These are phyloP conservation scores for Notodonta ziczac DNA, from an alignment of 2,888 invertebrate genomes.

Conservation along the genomic window DNA sequence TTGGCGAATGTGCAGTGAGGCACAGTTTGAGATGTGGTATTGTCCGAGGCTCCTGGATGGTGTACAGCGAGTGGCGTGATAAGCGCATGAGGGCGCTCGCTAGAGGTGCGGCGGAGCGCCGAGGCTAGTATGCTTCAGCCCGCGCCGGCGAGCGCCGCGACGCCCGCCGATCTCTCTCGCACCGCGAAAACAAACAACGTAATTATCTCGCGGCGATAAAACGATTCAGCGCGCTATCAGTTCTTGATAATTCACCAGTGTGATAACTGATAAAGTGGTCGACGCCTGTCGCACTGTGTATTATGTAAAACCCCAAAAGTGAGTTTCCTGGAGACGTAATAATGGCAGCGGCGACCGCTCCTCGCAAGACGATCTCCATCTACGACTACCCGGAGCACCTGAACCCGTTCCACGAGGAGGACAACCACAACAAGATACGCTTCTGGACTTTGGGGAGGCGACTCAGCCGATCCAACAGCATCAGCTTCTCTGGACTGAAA, in stretches of 20 bases:
- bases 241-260: slow-evolving; percentile 71
- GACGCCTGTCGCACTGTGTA: slow-evolving; percentile 64
- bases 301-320: slow-evolving; percentile 75
- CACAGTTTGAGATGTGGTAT: slow-evolving; percentile 16
- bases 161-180: slow-evolving; percentile 41
- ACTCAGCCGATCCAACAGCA: slow-evolving; percentile 84
- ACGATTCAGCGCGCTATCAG: slow-evolving; percentile 71
- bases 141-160: slow-evolving; percentile 67
- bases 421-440: slow-evolving; percentile 85
- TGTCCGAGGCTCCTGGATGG: slow-evolving; percentile 9
- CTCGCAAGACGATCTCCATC: slow-evolving; percentile 83
- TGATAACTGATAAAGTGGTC: slow-evolving; percentile 81
- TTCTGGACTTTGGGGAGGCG: slow-evolving; percentile 86
- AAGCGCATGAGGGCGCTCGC: slow-evolving; percentile 34
- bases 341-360: slow-evolving; percentile 72
- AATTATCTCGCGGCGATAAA: slow-evolving; percentile 79
- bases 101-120: slow-evolving; percentile 27
- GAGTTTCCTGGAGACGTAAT: slow-evolving; percentile 53
- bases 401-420: slow-evolving; percentile 90
- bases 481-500: slow-evolving; percentile 85
- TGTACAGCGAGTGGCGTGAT: slow-evolving; percentile 17
- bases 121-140: slow-evolving; percentile 59
- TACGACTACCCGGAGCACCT: slow-evolving; percentile 91
- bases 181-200: slow-evolving; percentile 73
- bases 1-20: slow-evolving; percentile 25